Evolutionary conservation across 2,888 invertebrate genomes (phyloP).

Genomic region (Elysia crispata): DNA sequence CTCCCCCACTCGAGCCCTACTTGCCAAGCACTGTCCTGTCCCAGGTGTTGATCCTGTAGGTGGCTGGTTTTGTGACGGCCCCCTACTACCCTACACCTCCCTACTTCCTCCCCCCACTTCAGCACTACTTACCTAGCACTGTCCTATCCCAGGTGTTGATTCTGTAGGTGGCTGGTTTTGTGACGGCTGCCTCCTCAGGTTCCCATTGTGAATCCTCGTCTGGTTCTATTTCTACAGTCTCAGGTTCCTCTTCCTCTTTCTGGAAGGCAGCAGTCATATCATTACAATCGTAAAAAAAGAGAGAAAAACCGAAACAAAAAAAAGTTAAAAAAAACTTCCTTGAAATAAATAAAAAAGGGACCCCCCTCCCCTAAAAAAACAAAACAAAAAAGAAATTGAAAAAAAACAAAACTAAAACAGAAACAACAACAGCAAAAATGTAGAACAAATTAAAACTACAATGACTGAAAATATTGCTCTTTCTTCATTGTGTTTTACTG

Average conservation of each 20-base stretch:
- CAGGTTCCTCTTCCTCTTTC: conserved; percentile 58
- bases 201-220: conserved; percentile 69
- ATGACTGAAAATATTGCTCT: too few relatives aligned
- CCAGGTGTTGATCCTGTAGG: conserved; percentile 74
- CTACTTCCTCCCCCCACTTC: background rate
- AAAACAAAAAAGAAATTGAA: too few relatives aligned
- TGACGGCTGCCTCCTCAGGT: conserved; percentile 70
- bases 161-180: conserved; percentile 67
- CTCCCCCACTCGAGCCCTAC: background rate
- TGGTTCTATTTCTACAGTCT: conserved; percentile 50
- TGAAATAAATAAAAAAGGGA: too few relatives aligned
- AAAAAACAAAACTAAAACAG: too few relatives aligned
- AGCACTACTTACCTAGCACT: conserved; percentile 63
- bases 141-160: conserved; percentile 75
- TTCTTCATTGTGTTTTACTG: too few relatives aligned
- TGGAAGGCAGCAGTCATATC: conserved; percentile 32
- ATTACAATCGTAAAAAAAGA: too few relatives aligned
- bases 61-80: conserved; percentile 61
- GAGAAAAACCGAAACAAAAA: too few relatives aligned
- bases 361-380: too few relatives aligned
- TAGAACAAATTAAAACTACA: too few relatives aligned
- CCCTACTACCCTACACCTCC: too few relatives aligned
- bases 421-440: too few relatives aligned
- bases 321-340: too few relatives aligned
- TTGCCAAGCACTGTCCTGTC: conserved; percentile 18